Conservation (phyloP, 2,888 invertebrate species). For the Drosophila picticornis region DNA sequence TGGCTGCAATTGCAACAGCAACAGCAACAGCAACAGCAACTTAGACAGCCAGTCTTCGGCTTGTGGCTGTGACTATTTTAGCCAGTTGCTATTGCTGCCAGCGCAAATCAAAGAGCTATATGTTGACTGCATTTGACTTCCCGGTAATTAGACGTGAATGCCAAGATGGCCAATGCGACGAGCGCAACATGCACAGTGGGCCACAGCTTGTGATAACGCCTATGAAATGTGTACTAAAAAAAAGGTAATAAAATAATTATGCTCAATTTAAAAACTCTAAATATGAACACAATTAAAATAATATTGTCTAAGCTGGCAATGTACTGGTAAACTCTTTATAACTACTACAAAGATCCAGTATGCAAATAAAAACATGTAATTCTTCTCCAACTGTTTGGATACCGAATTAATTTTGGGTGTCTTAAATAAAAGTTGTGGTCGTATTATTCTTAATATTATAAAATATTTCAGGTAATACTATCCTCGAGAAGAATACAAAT, state of each 20-base stretch:
- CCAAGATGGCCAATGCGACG: constrained; percentile 50
- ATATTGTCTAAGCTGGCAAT: background rate
- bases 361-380: no score
- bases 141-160: constrained; percentile 81
- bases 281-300: background rate
- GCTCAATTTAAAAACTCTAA: background rate
- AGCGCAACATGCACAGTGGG: constrained; percentile 41
- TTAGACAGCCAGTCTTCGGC: background rate
- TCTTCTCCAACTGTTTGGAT: background rate
- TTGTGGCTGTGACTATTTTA: constrained; percentile 13
- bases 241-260: background rate
- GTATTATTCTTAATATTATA: background rate
- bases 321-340: background rate
- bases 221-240: background rate
- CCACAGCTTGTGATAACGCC: background rate
- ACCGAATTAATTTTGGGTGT: background rate
- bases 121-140: constrained; percentile 82
- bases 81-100: constrained; percentile 54
- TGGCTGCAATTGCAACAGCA: constrained; percentile 9
- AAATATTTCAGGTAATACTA: background rate
- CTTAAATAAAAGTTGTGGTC: background rate
- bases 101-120: constrained; percentile 80
- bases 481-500: background rate
- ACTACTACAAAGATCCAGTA: background rate
- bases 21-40: constrained; percentile 10